Conservation (phyloP, 2,888 invertebrate species). For the Thelaira solivaga region DNA sequence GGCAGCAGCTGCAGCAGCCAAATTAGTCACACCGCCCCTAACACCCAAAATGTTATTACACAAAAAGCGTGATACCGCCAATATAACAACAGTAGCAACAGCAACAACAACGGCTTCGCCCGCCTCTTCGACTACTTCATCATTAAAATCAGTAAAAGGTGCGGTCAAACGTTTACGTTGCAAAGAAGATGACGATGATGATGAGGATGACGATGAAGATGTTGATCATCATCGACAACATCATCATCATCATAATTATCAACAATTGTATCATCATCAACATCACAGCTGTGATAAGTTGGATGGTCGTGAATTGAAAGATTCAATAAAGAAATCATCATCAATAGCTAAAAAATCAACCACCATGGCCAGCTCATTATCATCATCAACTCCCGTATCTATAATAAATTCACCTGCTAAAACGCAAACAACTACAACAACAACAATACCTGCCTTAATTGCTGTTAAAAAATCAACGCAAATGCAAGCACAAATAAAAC, state of each 20-base stretch:
- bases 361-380: conserved; percentile 64
- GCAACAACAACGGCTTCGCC: conserved; percentile 65
- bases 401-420: conserved; percentile 57
- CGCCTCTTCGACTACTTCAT: conserved; percentile 71
- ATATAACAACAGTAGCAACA: conserved; percentile 52
- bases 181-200: conserved; percentile 71
- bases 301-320: conserved; percentile 41
- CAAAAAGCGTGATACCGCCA: conserved; percentile 39
- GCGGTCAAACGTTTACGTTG: conserved; percentile 76
- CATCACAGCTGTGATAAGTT: conserved; percentile 42
- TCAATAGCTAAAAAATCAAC: conserved; percentile 73
- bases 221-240: conserved; percentile 32
- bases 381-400: conserved; percentile 62
- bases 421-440: conserved; percentile 46
- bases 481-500: conserved; percentile 42
- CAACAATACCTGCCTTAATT: conserved; percentile 41
- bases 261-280: conserved; percentile 3
- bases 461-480: conserved; percentile 19
- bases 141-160: conserved; percentile 72
- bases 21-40: conserved; percentile 50
- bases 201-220: conserved; percentile 63
- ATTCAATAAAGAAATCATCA: conserved; percentile 66
- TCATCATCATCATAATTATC: conserved; percentile 51
- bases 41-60: conserved; percentile 49
- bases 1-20: conserved; percentile 24